Evolutionary conservation across 2,797 vertebrate species (phyloP).

Genomic region (Calcarius lapponicus): DNA sequence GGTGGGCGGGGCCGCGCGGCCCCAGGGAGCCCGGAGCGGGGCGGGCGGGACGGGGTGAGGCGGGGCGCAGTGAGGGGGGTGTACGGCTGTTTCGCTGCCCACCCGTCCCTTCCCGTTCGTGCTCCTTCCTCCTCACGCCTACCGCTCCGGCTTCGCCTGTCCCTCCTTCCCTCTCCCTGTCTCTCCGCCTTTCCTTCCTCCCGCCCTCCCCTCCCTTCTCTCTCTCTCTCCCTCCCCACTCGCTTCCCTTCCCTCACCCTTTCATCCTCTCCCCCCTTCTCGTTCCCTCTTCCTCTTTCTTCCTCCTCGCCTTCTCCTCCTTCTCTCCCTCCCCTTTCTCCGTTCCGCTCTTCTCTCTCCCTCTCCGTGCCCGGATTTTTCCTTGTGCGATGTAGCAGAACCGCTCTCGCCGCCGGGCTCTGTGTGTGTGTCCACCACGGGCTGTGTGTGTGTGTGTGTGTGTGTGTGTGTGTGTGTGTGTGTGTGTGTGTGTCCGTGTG

Average conservation of each 20-base stretch:
- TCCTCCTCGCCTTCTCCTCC: too few relatives aligned
- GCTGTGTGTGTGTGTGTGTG: too few relatives aligned
- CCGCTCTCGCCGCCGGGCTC: not conserved
- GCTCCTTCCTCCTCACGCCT: not conserved
- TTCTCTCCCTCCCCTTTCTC: not conserved
- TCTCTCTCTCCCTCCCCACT: too few relatives aligned
- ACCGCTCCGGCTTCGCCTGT: not conserved
- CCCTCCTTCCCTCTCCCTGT: too few relatives aligned
- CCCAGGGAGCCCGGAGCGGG: not conserved
- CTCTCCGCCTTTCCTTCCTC: not conserved
- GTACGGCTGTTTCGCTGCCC: too few relatives aligned
- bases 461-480: too few relatives aligned
- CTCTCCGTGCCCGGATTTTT: not conserved
- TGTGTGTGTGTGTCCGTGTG: too few relatives aligned
- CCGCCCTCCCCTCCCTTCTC: not conserved
- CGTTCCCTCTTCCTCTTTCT: not conserved
- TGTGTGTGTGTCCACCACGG: too few relatives aligned
- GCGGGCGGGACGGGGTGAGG: not conserved
- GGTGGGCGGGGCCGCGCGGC: not conserved
- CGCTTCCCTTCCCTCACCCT: not conserved
- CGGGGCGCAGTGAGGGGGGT: too few relatives aligned
- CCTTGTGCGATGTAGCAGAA: not conserved
- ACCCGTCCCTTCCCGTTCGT: not conserved
- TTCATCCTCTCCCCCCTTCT: not conserved
- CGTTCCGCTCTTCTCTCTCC: not conserved